These are phyloP conservation scores for Lordiphosa clarofinis DNA, from an alignment of 1,140 invertebrate species.

Conservation along the genomic window DNA sequence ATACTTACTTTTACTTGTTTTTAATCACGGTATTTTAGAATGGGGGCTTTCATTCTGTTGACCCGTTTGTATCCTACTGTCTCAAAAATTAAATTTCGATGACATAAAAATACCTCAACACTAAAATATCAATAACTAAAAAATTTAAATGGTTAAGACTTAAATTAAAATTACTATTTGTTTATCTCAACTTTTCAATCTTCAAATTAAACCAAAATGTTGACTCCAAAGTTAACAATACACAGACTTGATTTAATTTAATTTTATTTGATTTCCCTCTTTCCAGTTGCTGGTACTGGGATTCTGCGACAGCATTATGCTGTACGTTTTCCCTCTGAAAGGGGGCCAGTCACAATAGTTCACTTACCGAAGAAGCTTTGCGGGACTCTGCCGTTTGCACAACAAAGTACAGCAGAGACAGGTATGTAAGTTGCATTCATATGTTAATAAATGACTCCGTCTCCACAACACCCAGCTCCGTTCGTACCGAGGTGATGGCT, in stretches of 20 bases:
- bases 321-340: background rate
- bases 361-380: slow-evolving; percentile 10
- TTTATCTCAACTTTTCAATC: too few relatives aligned
- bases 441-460: slow-evolving; percentile 48
- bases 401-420: slow-evolving; percentile 7
- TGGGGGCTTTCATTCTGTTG: too few relatives aligned
- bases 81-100: too few relatives aligned
- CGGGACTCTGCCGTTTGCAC: slow-evolving; percentile 7
- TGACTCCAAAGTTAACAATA: too few relatives aligned
- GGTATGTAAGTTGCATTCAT: slow-evolving; percentile 48
- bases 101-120: too few relatives aligned
- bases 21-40: too few relatives aligned
- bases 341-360: slow-evolving; percentile 14
- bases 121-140: too few relatives aligned
- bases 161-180: too few relatives aligned
- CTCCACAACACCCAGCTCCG: background rate
- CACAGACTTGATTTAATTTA: background rate
- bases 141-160: too few relatives aligned
- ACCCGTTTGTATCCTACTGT: too few relatives aligned
- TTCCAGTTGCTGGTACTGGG: slow-evolving; percentile 12
- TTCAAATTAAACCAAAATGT: too few relatives aligned
- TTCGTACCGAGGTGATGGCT: slow-evolving; percentile 41
- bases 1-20: too few relatives aligned
- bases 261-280: background rate
- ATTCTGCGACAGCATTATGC: slow-evolving; percentile 21